Conservation (phyloP, 2,888 invertebrate species). For the Merodon equestris region DNA sequence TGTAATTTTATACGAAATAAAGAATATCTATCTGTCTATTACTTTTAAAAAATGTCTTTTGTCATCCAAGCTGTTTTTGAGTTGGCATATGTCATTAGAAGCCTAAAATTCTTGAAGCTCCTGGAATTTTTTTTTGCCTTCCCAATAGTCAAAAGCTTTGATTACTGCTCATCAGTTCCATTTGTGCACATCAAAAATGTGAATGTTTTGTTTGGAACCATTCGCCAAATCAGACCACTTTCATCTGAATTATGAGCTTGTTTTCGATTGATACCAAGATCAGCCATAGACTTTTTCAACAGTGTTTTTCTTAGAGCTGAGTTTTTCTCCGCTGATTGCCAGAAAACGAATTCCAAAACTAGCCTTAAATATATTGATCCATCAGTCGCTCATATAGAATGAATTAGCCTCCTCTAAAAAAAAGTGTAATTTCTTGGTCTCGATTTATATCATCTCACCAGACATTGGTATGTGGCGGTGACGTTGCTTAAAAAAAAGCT, state of each 20-base stretch:
- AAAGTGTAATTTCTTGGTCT: neutral
- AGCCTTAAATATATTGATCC: neutral
- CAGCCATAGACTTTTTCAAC: neutral
- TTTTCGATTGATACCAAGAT: constrained; percentile 5
- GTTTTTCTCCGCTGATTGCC: too few relatives aligned
- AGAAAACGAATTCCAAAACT: constrained; percentile 1
- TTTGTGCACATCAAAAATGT: too few relatives aligned
- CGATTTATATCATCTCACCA: too few relatives aligned
- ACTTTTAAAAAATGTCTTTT: too few relatives aligned
- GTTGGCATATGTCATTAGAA: too few relatives aligned
- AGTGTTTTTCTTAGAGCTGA: too few relatives aligned
- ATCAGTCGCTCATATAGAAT: neutral
- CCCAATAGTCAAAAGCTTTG: constrained; percentile 41
- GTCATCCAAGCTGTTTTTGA: too few relatives aligned
- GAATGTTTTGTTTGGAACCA: too few relatives aligned
- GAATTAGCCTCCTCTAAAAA: neutral
- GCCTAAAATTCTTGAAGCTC: too few relatives aligned
- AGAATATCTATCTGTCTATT: too few relatives aligned
- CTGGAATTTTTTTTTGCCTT: constrained; percentile 48
- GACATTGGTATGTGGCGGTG: neutral
- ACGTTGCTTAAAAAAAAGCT: neutral
- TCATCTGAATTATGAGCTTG: constrained; percentile 6
- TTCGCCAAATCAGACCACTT: neutral
- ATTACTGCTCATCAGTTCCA: constrained; percentile 20
- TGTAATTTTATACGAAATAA: too few relatives aligned